Percentiles rank a stretch among this genome's conserved stretches.
Conservation (phyloP, 2,113 vertebrate species). For the Muntiacus muntjak region DNA sequence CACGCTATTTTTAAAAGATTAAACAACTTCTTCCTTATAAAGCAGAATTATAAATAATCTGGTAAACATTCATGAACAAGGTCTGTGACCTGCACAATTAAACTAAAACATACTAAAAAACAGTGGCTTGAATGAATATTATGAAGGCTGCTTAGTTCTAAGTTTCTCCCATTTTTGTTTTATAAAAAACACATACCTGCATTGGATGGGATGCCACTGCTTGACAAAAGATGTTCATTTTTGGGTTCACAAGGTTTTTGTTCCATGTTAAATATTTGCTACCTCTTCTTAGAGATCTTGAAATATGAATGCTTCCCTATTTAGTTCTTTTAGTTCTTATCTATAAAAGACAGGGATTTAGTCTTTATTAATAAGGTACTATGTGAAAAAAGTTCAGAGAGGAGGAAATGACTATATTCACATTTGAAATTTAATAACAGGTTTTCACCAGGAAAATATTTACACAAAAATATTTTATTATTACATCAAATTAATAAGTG, state of each 20-base stretch:
- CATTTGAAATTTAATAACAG: slow-evolving; percentile 23
- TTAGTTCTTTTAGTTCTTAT: slow-evolving; percentile 56
- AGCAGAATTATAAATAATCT: neutral
- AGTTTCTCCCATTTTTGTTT: neutral
- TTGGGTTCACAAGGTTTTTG: slow-evolving; percentile 43
- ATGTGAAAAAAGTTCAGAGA: neutral
- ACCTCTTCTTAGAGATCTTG: slow-evolving; percentile 57
- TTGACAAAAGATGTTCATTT: slow-evolving; percentile 60
- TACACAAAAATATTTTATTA: neutral
- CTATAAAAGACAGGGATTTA: slow-evolving; percentile 53
- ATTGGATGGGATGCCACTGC: neutral
- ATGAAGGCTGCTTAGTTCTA: neutral
- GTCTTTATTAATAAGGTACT: slow-evolving; percentile 13
- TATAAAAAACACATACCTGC: slow-evolving; percentile 44
- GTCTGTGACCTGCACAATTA: neutral
- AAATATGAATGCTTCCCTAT: slow-evolving; percentile 49
- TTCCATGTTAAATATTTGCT: slow-evolving; percentile 59
- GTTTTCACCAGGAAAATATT: slow-evolving; percentile 20
- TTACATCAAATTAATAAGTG: neutral
- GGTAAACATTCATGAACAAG: neutral
- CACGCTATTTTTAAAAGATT: neutral
- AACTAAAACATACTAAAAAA: neutral
- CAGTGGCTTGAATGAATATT: neutral
- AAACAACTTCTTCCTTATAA: neutral
- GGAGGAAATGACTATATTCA: neutral